phyloP scores from a whole-genome alignment of 2,888 invertebrate genomes.

The Tanypteryx hageni region DNA sequence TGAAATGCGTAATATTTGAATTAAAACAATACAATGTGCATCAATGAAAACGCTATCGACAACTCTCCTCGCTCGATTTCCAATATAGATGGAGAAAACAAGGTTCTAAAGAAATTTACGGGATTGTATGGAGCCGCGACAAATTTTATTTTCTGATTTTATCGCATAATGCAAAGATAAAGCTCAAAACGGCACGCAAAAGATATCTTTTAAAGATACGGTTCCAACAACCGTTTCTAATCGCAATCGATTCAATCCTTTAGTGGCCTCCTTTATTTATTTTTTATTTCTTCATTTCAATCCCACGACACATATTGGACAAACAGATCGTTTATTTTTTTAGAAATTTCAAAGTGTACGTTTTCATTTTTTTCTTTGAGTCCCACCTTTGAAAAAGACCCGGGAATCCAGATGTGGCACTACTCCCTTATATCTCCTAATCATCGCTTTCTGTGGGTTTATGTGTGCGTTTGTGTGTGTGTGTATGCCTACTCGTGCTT shows the following conservation, averaged over 20 bases:
- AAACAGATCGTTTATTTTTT: background rate
- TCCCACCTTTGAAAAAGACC: background rate
- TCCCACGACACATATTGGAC: background rate
- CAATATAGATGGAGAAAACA: no score
- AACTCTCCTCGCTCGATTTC: no score
- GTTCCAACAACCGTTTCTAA: background rate
- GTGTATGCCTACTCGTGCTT: background rate
- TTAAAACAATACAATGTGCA: no score
- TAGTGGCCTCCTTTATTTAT: background rate
- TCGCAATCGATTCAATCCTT: background rate
- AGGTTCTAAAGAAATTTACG: no score
- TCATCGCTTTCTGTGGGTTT: background rate
- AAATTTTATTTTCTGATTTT: background rate
- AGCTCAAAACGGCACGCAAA: background rate
- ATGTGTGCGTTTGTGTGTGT: background rate
- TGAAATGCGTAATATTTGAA: no score
- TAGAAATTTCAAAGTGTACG: background rate
- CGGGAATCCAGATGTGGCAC: background rate
- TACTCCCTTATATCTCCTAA: background rate
- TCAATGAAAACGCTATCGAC: no score
- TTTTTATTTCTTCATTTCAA: background rate
- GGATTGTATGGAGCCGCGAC: no score
- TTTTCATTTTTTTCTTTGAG: background rate
- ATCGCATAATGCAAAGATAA: background rate
- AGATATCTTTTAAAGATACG: slow-evolving; percentile 15